These are phyloP conservation scores for Drosophila recens DNA, from an alignment of 2,888 invertebrate species.

Conservation along the genomic window DNA sequence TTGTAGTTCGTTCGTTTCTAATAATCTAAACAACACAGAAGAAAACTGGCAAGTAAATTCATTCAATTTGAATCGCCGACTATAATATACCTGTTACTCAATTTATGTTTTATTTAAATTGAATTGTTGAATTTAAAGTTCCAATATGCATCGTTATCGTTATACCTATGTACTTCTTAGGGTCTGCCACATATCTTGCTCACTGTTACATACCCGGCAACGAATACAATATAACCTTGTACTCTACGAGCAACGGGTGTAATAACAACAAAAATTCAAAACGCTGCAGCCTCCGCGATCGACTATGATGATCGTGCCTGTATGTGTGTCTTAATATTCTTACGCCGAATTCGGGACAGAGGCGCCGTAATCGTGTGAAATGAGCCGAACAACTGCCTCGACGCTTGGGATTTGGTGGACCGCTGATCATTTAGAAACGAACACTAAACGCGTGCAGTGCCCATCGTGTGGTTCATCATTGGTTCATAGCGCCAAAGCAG, in stretches of 20 bases:
- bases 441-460: slow-evolving; percentile 72
- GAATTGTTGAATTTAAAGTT: not conserved
- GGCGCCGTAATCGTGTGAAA: slow-evolving; percentile 65
- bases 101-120: not conserved
- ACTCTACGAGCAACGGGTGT: not conserved
- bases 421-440: slow-evolving; percentile 61
- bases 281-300: slow-evolving; percentile 6
- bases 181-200: not conserved
- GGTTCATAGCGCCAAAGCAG: not conserved
- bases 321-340: slow-evolving; percentile 35
- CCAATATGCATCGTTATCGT: too few relatives aligned
- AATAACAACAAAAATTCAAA: slow-evolving; percentile 8
- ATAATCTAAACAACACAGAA: slow-evolving; percentile 70
- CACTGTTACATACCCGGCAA: not conserved
- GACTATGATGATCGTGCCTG: slow-evolving; percentile 2
- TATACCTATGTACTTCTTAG: not conserved
- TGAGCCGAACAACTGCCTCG: slow-evolving; percentile 61
- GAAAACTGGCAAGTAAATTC: slow-evolving; percentile 21
- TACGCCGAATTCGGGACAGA: slow-evolving; percentile 39
- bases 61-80: not conserved
- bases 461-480: slow-evolving; percentile 32
- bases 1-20: slow-evolving; percentile 63
- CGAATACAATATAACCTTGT: not conserved
- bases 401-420: slow-evolving; percentile 27
- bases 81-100: not conserved